Evolutionary conservation across 2,888 invertebrate species (phyloP), one percentile per base, ranked within the genome.

Genomic region (Athripsodes cinereus): DNA sequence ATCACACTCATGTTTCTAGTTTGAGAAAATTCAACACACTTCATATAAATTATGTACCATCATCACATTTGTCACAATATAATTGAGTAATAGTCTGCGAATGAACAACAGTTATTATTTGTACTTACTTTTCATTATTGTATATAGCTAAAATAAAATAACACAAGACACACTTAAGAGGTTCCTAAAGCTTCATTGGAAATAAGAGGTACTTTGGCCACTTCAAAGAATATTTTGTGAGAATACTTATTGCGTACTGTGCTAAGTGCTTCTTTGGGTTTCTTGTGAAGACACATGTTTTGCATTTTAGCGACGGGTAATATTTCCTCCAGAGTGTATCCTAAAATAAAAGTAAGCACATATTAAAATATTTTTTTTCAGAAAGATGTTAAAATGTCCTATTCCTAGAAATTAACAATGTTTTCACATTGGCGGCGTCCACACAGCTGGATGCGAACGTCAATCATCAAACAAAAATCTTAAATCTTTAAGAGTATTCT

Each of bases 201-300:
- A 1, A 79, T 63, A 40, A 90, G 75, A 20, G 90, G 86, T 63
- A 88, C 84, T 73, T 90, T 90, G 62, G 95, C 93, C 58, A 95
- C 95, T 79, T 92, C 91, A 71, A 90, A 92, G 78, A 96, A 96
- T 70, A 95, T 90, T 67, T 87, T 86, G 74, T 97, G 96, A 2
- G 93, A 92, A 72, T 97, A 97, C 77, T 97, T 97, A 73, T 89
- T 92, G 65, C 88, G 80, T 55, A 96, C 88, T 26, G 96, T 95
- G 76, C 87, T 87, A 65, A 94, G 81, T 59, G 89, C 85, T 31
- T 87, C 83, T 68, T 87, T 86, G n/a, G 87, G 86, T 67, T 87
- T 89, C 67, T 85, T 83, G 68, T 87, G 87, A 1, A 96, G 76
- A 59, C 87, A 83, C 31, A 82, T 81, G 75, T 96, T 95, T 53